Evolutionary conservation across 1,140 invertebrate genomes (phyloP).

Genomic region (Drosophila kohkoa): DNA sequence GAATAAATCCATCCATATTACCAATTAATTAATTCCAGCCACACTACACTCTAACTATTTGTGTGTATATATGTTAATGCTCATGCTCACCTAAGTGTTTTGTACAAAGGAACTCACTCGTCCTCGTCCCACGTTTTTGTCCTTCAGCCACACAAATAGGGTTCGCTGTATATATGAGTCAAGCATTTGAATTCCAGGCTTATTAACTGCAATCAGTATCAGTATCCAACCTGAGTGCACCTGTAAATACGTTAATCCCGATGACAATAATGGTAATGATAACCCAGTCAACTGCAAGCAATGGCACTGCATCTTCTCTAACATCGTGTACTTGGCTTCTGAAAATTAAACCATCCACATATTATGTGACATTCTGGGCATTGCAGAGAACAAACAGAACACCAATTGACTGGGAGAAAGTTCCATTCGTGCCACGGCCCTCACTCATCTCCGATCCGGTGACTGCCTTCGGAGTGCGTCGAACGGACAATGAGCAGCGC

Average conservation of each 20-base stretch:
- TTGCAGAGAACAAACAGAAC: slow-evolving; percentile 88
- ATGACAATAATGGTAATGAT: slow-evolving; percentile 39
- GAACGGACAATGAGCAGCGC: slow-evolving; percentile 72
- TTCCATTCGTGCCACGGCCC: slow-evolving; percentile 92
- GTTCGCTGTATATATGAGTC: slow-evolving; percentile 15
- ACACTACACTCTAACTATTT: slow-evolving; percentile 59
- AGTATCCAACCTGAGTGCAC: slow-evolving; percentile 12
- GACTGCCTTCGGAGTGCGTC: slow-evolving; percentile 90
- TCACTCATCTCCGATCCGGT: slow-evolving; percentile 92
- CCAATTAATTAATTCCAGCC: slow-evolving; percentile 69
- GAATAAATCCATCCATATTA: slow-evolving; percentile 35
- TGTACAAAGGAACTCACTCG: slow-evolving; percentile 14
- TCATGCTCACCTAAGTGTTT: slow-evolving; percentile 7
- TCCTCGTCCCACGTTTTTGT: not conserved
- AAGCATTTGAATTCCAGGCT: slow-evolving; percentile 27
- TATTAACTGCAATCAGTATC: slow-evolving; percentile 24
- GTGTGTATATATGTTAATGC: slow-evolving; percentile 36
- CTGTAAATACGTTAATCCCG: slow-evolving; percentile 32
- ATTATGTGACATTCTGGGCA: slow-evolving; percentile 84
- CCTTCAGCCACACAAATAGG: slow-evolving; percentile 3
- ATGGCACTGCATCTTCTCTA: slow-evolving; percentile 34
- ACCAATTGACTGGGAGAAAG: slow-evolving; percentile 92
- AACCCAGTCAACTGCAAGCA: slow-evolving; percentile 15
- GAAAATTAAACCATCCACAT: slow-evolving; percentile 49
- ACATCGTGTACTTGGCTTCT: slow-evolving; percentile 54